These are phyloP conservation scores for Cantharis flavilabris DNA, from an alignment of 2,888 invertebrate species.

Conservation along the genomic window DNA sequence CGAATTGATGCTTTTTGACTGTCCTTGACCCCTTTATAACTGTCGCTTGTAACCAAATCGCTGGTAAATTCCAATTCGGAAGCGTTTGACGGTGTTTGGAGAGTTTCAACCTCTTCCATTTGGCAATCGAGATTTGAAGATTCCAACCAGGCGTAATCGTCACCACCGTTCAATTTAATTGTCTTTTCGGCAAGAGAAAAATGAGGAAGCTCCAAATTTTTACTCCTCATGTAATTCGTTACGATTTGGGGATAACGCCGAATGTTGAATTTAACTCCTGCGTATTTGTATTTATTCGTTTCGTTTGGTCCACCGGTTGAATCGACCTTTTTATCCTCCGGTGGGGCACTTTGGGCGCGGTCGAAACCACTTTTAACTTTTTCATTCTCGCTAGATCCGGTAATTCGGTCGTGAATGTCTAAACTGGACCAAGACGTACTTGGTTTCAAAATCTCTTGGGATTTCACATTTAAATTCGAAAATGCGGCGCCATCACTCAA, in stretches of 20 bases:
- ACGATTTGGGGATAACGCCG: conserved; percentile 76
- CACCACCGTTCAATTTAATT: conserved; percentile 55
- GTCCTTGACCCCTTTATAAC: background rate
- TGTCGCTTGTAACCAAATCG: conserved; percentile 48
- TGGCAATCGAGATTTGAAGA: conserved; percentile 50
- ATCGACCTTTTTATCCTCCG: conserved; percentile 38
- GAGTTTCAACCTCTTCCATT: conserved; percentile 60
- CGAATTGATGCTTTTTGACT: background rate
- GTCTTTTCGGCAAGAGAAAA: conserved; percentile 64
- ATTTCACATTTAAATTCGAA: background rate
- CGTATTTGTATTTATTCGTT: conserved; percentile 60
- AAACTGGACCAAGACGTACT: conserved; percentile 41
- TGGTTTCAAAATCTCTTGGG: conserved; percentile 33
- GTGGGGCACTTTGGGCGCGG: conserved; percentile 49
- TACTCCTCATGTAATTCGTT: conserved; percentile 76
- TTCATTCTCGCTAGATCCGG: conserved; percentile 3
- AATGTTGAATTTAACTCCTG: conserved; percentile 75
- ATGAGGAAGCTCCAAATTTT: conserved; percentile 68
- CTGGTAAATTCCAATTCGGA: conserved; percentile 68
- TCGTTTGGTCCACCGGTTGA: conserved; percentile 7
- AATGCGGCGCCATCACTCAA: background rate
- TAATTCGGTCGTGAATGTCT: background rate
- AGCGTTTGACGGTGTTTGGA: conserved; percentile 80
- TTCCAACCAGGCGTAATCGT: conserved; percentile 36
- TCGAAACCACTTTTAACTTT: conserved; percentile 22